Evolutionary conservation across 2,113 vertebrate species (phyloP).

Genomic region (Clarias magur): DNA sequence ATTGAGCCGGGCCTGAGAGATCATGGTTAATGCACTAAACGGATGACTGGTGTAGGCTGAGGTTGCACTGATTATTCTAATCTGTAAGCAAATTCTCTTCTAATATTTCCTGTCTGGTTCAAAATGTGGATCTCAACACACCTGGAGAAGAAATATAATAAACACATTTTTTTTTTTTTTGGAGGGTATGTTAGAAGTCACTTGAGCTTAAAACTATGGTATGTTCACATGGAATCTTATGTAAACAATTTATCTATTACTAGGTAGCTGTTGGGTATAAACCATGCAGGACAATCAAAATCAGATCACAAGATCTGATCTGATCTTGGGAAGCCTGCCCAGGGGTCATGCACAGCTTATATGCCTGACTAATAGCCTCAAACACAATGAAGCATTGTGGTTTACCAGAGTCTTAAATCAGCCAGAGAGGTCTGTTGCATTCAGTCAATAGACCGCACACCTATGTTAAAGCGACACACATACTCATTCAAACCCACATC

Average conservation of each 20-base stretch:
- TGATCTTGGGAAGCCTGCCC: conserved; percentile 14
- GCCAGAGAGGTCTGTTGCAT: conserved; percentile 26
- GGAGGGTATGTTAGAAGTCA: background rate
- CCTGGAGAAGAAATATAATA: background rate
- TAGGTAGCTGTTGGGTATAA: conserved; percentile 1
- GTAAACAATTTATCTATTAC: background rate
- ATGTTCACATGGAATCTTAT: background rate
- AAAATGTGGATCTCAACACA: background rate
- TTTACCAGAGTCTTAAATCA: conserved; percentile 18
- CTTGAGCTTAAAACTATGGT: background rate
- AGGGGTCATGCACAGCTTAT: conserved; percentile 38
- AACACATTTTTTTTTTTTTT: background rate
- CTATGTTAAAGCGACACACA: conserved; percentile 19
- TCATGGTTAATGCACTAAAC: conserved; percentile 6
- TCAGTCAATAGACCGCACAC: conserved; percentile 12
- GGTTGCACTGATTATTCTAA: conserved; percentile 12
- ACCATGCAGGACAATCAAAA: conserved; percentile 29
- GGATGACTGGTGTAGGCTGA: conserved; percentile 4
- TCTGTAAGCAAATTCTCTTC: background rate
- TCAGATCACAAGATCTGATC: conserved; percentile 22
- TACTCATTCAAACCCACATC: background rate
- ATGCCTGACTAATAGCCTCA: conserved; percentile 21
- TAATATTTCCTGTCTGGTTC: background rate
- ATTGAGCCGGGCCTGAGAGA: conserved; percentile 5
- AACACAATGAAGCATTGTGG: conserved; percentile 44